phyloP scores from a whole-genome alignment of 2,113 vertebrate genomes.

The Notarius quadriscutis region DNA sequence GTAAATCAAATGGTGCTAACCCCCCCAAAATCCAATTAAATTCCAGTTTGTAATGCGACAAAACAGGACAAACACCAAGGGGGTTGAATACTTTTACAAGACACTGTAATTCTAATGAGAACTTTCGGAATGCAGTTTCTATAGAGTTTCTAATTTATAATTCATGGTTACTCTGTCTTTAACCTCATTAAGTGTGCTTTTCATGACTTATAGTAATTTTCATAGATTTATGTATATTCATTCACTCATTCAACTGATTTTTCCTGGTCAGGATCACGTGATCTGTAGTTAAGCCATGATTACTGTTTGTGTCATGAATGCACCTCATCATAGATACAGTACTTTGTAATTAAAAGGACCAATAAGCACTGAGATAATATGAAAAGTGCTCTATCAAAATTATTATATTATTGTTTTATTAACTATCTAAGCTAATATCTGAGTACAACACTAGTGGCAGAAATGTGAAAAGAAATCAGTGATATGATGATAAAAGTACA shows the following conservation, averaged over 20 bases:
- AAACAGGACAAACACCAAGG: too few species aligned
- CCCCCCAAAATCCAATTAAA: too few species aligned
- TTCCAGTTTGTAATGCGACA: too few species aligned
- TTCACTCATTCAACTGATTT: background rate
- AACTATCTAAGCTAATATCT: background rate
- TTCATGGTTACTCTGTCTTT: background rate
- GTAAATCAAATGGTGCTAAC: too few species aligned
- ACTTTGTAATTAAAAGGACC: background rate
- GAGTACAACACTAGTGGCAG: background rate
- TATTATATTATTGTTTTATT: background rate
- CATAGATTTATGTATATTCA: background rate
- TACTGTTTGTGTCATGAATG: background rate
- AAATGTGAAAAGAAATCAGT: background rate
- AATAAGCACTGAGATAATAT: background rate
- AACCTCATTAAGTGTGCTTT: background rate
- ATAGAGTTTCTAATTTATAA: background rate
- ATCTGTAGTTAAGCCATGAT: background rate
- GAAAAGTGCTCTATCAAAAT: background rate
- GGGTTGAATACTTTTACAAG: too few species aligned
- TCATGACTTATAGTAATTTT: background rate
- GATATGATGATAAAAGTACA: background rate
- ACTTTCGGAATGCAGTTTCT: background rate
- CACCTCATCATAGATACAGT: background rate
- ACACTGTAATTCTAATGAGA: background rate
- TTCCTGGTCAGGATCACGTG: background rate